phyloP scores from a whole-genome alignment of 2,113 vertebrate genomes.

The Origma solitaria region DNA sequence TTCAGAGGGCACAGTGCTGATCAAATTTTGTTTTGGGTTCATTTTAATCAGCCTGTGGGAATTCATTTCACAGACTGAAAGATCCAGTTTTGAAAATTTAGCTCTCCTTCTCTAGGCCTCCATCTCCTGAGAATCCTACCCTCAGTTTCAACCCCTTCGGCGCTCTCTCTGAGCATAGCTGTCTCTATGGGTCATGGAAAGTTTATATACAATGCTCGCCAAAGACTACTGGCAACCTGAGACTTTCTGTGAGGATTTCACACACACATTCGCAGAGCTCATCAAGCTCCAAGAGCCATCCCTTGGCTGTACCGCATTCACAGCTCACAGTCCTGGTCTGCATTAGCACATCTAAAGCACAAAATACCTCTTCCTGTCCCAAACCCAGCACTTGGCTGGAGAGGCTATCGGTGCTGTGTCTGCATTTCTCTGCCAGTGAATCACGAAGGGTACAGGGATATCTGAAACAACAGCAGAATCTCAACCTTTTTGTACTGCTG shows the following conservation, averaged over 20 bases:
- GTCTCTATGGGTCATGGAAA: conserved; percentile 47
- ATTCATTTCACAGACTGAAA: neutral
- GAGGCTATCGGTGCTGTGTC: neutral
- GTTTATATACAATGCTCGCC: conserved; percentile 27
- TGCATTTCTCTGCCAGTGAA: neutral
- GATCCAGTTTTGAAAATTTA: neutral
- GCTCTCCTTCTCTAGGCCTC: neutral
- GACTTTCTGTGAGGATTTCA: conserved; percentile 30
- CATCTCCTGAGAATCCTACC: conserved; percentile 18
- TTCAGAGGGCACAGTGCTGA: neutral
- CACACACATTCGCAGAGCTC: conserved; percentile 38
- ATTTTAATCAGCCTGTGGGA: neutral
- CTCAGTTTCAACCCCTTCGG: neutral
- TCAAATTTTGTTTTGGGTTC: neutral
- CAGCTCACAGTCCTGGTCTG: neutral
- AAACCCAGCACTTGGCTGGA: neutral
- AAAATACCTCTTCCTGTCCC: neutral
- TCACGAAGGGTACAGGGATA: neutral
- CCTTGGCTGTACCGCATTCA: neutral
- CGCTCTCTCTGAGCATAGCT: neutral
- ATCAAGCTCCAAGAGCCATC: conserved; percentile 20
- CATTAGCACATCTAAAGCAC: neutral
- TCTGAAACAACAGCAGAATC: neutral
- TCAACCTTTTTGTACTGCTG: neutral
- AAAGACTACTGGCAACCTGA: conserved; percentile 43